phyloP scores from a whole-genome alignment of 2,888 invertebrate species.

The Oligia latruncula region DNA sequence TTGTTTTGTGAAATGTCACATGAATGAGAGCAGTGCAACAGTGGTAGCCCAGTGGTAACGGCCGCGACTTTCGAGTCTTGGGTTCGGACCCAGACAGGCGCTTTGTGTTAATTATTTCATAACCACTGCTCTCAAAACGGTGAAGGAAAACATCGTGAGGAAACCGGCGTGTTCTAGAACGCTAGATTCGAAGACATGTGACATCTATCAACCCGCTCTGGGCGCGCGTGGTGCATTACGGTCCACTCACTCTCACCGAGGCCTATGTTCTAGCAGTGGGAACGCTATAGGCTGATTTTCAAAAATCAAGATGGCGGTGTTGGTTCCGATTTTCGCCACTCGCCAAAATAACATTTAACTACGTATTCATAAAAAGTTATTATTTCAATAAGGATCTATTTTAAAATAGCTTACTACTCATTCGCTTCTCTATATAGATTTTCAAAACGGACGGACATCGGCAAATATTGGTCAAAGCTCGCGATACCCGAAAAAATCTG shows the following conservation, averaged over 20 bases:
- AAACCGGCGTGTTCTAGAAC: background rate
- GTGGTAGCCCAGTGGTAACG: background rate
- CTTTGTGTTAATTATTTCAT: background rate
- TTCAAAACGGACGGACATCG: background rate
- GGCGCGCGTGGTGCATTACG: background rate
- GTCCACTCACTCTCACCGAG: background rate
- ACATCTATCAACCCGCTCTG: background rate
- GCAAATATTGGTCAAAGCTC: constrained; percentile 6
- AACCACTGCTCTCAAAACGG: background rate
- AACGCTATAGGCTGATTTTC: background rate
- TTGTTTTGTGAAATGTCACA: background rate
- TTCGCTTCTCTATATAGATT: background rate
- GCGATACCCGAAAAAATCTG: constrained; percentile 39
- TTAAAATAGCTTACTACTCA: background rate
- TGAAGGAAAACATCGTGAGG: background rate
- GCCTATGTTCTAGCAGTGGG: background rate
- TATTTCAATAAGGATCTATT: background rate
- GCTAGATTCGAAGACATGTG: too few species aligned
- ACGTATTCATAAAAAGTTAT: background rate
- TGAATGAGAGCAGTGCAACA: background rate
- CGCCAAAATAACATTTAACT: background rate
- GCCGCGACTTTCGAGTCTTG: background rate
- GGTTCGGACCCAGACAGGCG: background rate
- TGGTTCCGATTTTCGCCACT: background rate
- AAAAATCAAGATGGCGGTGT: background rate